A percentile compares a stretch with the other conserved stretches of the same genome.
phyloP scores from a whole-genome alignment of 2,888 invertebrate species.

The Agonopterix subpropinquella region DNA sequence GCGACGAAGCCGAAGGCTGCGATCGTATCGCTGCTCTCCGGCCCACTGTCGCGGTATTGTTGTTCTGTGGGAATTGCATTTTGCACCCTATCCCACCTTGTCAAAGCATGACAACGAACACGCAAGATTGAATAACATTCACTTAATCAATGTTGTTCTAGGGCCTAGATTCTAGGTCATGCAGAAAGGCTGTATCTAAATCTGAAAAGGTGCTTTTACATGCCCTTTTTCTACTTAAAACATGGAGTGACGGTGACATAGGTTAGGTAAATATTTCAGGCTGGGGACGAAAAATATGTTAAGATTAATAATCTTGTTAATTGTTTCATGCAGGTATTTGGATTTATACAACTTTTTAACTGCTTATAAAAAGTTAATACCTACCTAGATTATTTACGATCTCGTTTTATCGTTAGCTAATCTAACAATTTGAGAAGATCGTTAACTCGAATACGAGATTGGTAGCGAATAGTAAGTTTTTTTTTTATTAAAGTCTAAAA shows the following conservation, averaged over 20 bases:
- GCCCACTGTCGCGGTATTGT: slow-evolving; percentile 28
- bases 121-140: slow-evolving; percentile 4
- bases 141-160: no score
- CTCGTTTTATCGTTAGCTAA: neutral
- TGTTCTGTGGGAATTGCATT: slow-evolving; percentile 48
- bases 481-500: no score
- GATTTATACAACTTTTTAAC: neutral
- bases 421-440: neutral
- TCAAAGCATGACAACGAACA: slow-evolving; percentile 26
- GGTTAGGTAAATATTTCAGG: no score
- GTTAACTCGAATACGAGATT: no score
- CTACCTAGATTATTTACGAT: neutral
- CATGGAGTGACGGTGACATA: no score
- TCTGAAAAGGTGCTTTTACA: no score
- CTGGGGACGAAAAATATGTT: no score
- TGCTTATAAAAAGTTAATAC: neutral
- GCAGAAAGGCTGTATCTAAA: no score
- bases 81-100: slow-evolving; percentile 28
- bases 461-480: no score
- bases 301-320: no score
- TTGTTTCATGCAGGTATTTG: no score
- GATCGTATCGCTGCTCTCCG: slow-evolving; percentile 53
- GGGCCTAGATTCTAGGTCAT: neutral
- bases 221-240: no score
- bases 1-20: slow-evolving; percentile 57